phyloP scores from a whole-genome alignment of 2,797 vertebrate genomes.

The Sebastes glaucus region DNA sequence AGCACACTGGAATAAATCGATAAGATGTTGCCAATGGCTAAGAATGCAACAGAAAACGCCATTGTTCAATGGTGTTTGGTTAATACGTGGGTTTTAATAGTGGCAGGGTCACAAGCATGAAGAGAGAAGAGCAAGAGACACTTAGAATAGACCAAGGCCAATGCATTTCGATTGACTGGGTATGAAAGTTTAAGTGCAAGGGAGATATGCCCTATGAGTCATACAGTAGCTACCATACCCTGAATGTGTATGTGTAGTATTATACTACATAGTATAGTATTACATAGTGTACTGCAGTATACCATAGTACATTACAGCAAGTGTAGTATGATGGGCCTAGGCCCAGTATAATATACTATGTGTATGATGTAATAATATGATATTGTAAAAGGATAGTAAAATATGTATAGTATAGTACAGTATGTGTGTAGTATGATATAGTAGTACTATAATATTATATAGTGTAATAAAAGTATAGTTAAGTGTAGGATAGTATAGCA shows the following conservation, averaged over 20 bases:
- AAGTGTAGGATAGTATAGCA: background rate
- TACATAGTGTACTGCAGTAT: background rate
- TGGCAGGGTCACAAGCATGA: background rate
- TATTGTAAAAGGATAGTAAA: background rate
- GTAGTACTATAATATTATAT: background rate
- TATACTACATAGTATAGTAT: background rate
- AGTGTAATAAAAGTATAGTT: background rate
- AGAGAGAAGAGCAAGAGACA: background rate
- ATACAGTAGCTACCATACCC: background rate
- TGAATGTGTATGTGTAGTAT: background rate
- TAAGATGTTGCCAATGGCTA: background rate
- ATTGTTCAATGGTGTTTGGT: background rate
- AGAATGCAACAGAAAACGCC: background rate
- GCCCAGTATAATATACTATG: background rate
- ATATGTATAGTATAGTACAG: background rate
- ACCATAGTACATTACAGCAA: too few species aligned
- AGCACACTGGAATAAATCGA: slow-evolving; percentile 16
- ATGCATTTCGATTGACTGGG: background rate
- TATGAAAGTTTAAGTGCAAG: background rate
- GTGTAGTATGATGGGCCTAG: background rate
- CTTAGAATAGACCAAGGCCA: background rate
- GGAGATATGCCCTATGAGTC: background rate
- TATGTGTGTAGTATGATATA: background rate
- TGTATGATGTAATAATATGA: background rate
- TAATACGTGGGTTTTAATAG: background rate